A percentile compares a stretch with the other conserved stretches of the same genome.
These are phyloP conservation scores for Caloenas nicobarica DNA, from an alignment of 2,113 vertebrate species.

Conservation along the genomic window DNA sequence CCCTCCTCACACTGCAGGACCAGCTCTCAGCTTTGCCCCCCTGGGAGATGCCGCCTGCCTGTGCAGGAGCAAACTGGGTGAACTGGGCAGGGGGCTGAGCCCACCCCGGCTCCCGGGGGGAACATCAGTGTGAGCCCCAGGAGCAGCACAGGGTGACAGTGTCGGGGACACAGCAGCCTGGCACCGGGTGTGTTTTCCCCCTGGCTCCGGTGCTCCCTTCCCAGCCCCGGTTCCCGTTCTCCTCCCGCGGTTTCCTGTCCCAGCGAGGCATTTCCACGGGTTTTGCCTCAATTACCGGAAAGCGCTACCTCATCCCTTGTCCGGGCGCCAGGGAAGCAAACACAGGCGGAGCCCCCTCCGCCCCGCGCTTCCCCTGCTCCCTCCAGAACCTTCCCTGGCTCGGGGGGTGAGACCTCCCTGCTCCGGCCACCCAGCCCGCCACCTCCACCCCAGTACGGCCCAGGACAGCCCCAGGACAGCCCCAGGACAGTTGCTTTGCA, in stretches of 20 bases:
- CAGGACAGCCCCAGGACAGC: background rate
- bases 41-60: background rate
- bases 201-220: background rate
- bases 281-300: conserved; percentile 54
- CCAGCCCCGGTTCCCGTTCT: background rate
- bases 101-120: fast-evolving
- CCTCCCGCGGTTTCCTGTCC: background rate
- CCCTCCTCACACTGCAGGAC: no score
- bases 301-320: conserved; percentile 48
- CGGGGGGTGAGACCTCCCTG: background rate
- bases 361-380: background rate
- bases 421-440: background rate
- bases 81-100: background rate
- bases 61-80: background rate
- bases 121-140: fast-evolving
- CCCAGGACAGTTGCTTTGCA: no score
- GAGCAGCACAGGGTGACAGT: fast-evolving
- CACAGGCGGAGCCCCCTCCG: conserved; percentile 17
- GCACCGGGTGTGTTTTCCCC: fast-evolving
- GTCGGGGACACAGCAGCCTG: background rate
- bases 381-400: background rate
- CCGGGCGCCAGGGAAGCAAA: conserved; percentile 26
- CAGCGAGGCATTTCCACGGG: background rate
- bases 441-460: background rate
- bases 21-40: background rate